These are phyloP conservation scores for Sarcophaga peregrina DNA, from an alignment of 1,140 invertebrate genomes.

Conservation along the genomic window DNA sequence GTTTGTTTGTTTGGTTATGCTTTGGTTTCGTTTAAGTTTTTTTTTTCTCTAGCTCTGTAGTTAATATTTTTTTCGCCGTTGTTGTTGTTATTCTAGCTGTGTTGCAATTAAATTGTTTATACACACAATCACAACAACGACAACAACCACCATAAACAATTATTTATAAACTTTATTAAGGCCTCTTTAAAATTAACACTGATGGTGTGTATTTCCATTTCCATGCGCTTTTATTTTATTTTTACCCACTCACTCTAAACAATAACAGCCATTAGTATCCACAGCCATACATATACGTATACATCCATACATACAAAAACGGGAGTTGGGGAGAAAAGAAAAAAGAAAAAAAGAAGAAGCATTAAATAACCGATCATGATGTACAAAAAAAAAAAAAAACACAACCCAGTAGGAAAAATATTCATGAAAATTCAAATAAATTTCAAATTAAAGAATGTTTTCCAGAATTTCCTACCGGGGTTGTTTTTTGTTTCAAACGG, in stretches of 20 bases:
- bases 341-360: too few relatives aligned
- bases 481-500: background rate
- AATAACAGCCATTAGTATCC: too few relatives aligned
- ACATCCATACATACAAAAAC: background rate
- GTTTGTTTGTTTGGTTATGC: conserved; percentile 3
- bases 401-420: too few relatives aligned
- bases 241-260: too few relatives aligned
- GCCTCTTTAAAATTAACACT: background rate
- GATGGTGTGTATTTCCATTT: background rate
- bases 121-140: background rate
- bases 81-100: conserved; percentile 15
- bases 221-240: background rate
- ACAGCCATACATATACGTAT: too few relatives aligned
- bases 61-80: background rate
- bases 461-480: background rate
- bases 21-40: too few relatives aligned
- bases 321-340: background rate
- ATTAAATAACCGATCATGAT: too few relatives aligned
- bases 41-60: background rate
- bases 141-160: background rate
- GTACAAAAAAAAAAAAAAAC: too few relatives aligned
- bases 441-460: too few relatives aligned
- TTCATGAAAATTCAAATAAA: too few relatives aligned
- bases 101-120: conserved; percentile 27
- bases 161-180: background rate